Evolutionary conservation across 2,888 invertebrate genomes (phyloP).

Genomic region (Pardosa pseudoannulata): DNA sequence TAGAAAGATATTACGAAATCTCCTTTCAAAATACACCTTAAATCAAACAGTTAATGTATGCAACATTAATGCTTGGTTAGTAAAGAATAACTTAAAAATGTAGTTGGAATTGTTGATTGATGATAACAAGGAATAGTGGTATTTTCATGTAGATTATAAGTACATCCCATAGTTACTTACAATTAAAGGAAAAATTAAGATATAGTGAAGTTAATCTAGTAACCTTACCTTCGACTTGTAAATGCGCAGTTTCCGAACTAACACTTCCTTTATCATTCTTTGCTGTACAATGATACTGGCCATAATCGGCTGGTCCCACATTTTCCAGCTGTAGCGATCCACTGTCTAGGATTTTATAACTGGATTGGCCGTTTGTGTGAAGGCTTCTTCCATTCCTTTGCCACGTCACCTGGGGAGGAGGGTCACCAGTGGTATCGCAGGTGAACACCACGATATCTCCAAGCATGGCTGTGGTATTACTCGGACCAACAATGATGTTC

Average conservation of each 20-base stretch:
- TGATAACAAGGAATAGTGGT: no score
- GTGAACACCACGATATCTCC: constrained; percentile 73
- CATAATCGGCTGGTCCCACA: constrained; percentile 73
- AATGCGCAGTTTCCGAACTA: constrained; percentile 68
- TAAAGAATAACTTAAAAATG: no score
- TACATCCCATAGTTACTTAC: no score
- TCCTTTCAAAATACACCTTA: no score
- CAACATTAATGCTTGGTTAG: no score
- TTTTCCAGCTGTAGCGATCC: constrained; percentile 71
- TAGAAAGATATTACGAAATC: no score
- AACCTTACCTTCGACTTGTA: constrained; percentile 73
- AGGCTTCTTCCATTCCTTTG: constrained; percentile 70
- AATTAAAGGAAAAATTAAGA: no score
- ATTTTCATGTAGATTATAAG: no score
- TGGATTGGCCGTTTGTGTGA: constrained; percentile 63
- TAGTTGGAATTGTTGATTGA: no score
- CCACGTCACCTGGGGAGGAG: constrained; percentile 70
- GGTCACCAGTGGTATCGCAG: constrained; percentile 69
- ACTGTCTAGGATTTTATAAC: constrained; percentile 63
- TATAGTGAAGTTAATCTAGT: no score
- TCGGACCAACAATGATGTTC: constrained; percentile 65
- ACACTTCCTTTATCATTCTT: constrained; percentile 71
- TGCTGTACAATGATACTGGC: constrained; percentile 73
- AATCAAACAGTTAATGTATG: no score
- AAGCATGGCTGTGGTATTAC: constrained; percentile 71